phyloP scores from a whole-genome alignment of 1,140 invertebrate genomes.

The Andrena cerasifolii region DNA sequence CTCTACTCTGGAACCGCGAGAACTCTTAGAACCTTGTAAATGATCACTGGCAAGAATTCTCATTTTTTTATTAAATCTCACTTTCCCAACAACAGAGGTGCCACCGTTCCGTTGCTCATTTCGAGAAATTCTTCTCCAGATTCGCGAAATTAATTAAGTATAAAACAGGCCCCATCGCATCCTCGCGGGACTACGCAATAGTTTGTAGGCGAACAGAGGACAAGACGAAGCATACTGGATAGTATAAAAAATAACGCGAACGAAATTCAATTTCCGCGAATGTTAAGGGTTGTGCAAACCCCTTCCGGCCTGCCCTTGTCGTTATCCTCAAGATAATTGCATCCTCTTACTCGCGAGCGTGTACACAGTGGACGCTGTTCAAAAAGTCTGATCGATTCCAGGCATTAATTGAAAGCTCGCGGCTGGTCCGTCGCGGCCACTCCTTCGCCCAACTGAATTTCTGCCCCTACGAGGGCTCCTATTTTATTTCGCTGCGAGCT shows the following conservation, averaged over 20 bases:
- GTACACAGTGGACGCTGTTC: background rate
- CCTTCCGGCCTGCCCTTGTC: background rate
- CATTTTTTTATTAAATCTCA: background rate
- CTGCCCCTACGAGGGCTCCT: background rate
- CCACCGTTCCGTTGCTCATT: no score
- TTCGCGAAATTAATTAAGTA: no score
- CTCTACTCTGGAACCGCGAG: no score
- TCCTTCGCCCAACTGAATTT: background rate
- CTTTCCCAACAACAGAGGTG: background rate
- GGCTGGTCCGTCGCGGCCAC: background rate
- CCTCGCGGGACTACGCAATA: background rate
- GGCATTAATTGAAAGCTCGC: background rate
- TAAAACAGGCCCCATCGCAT: background rate
- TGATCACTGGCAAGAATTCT: background rate
- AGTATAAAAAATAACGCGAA: background rate
- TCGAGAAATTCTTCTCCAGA: no score
- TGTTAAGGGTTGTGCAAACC: background rate
- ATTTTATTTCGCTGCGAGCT: no score
- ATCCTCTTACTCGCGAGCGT: background rate
- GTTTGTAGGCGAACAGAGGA: no score
- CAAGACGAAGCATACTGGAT: background rate
- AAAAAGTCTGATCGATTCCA: background rate
- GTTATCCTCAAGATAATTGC: background rate
- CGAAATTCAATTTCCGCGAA: slow-evolving; percentile 2
- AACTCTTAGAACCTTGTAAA: background rate